Percentiles rank a stretch among this genome's conserved stretches.
Conservation (phyloP, 1,140 invertebrate genomes). For the Armadillidium nasatum region DNA sequence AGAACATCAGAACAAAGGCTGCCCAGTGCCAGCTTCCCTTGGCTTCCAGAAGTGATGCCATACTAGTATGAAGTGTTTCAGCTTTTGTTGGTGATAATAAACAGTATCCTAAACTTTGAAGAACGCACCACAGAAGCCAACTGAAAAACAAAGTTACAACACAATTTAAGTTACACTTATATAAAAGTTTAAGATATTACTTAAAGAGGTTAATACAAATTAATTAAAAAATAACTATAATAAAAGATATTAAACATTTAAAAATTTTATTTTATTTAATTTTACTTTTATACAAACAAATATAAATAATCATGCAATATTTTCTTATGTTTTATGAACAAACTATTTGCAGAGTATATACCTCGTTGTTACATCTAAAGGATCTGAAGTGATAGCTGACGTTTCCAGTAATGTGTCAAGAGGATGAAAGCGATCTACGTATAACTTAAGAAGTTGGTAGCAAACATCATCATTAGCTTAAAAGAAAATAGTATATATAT, state of each 20-base stretch:
- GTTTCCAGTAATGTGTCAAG: constrained; percentile 70
- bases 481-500: neutral
- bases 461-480: constrained; percentile 62
- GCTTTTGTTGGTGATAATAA: constrained; percentile 60
- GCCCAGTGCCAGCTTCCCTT: constrained; percentile 81
- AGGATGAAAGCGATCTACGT: constrained; percentile 59
- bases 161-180: no score
- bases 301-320: no score
- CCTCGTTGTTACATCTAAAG: constrained; percentile 75
- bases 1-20: constrained; percentile 76
- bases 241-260: neutral
- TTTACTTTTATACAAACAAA: no score
- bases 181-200: no score
- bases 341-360: no score
- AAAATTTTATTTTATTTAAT: no score
- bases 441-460: constrained; percentile 77
- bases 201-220: no score
- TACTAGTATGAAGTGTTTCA: constrained; percentile 62
- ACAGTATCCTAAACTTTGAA: constrained; percentile 66
- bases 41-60: constrained; percentile 77
- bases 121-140: constrained; percentile 62
- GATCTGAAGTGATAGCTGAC: constrained; percentile 68
- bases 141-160: constrained; percentile 46
- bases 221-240: constrained; percentile 18
- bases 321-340: no score